phyloP scores from a whole-genome alignment of 1,140 invertebrate genomes.

The Eubasilissa regina region DNA sequence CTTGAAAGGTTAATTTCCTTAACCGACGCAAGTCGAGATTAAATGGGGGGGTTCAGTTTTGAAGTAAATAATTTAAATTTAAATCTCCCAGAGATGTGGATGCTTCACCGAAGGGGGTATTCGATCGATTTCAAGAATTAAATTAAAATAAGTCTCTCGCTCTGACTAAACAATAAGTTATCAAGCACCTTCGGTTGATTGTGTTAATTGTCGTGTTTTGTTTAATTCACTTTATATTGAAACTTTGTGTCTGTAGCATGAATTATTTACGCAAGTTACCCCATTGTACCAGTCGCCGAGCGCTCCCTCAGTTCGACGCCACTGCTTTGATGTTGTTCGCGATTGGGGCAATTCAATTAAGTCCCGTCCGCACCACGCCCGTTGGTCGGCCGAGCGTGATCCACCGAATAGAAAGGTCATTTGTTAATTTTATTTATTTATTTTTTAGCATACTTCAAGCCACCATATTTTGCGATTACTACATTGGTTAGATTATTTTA shows the following conservation, averaged over 20 bases:
- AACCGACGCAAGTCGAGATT: no score
- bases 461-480: no score
- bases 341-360: conserved; percentile 27
- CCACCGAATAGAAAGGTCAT: neutral
- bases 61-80: no score
- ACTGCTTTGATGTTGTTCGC: conserved; percentile 20
- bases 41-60: no score
- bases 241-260: conserved; percentile 11
- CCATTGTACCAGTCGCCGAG: neutral
- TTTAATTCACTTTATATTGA: conserved; percentile 13
- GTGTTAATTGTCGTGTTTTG: conserved; percentile 27
- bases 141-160: neutral
- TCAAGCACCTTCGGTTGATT: conserved; percentile 16
- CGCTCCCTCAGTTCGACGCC: neutral
- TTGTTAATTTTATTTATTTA: no score
- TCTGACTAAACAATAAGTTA: neutral
- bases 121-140: conserved; percentile 12
- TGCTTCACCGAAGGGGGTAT: no score
- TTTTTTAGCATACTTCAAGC: no score
- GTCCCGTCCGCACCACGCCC: neutral
- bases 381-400: neutral
- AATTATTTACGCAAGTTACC: conserved; percentile 24
- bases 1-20: no score
- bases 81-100: no score
- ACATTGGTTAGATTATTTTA: no score